Conservation (phyloP, 2,888 invertebrate genomes). For the Euplexia lucipara region DNA sequence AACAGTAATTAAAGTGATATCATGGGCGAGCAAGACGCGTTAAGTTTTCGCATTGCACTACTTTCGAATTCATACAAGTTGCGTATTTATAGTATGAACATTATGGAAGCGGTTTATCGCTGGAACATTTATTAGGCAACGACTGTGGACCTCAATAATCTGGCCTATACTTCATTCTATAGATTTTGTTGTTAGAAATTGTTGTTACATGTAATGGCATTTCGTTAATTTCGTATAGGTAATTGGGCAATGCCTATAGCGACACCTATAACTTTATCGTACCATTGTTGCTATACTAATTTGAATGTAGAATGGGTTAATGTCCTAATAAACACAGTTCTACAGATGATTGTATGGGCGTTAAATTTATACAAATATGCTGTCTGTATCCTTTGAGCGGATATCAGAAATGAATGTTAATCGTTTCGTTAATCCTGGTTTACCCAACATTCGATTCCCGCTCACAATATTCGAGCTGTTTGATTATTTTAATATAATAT, state of each 20-base stretch:
- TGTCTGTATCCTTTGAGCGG: constrained; percentile 1
- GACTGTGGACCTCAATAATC: constrained; percentile 3
- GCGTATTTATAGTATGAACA: constrained; percentile 47
- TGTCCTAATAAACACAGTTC: constrained; percentile 43
- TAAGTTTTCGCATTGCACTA: constrained; percentile 35
- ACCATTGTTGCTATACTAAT: constrained; percentile 28
- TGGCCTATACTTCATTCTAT: constrained; percentile 3
- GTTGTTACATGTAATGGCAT: constrained; percentile 6
- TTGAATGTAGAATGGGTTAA: constrained; percentile 54
- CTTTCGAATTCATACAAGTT: constrained; percentile 58
- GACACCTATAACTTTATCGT: constrained; percentile 28
- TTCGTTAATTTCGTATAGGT: constrained; percentile 11
- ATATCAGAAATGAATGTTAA: constrained; percentile 1
- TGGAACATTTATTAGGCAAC: constrained; percentile 33
- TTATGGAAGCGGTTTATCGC: constrained; percentile 20
- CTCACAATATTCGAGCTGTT: not conserved
- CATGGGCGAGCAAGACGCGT: constrained; percentile 33
- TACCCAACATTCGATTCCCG: not conserved
- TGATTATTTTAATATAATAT: constrained; percentile 28
- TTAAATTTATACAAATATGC: constrained; percentile 24
- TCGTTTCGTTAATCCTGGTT: not conserved
- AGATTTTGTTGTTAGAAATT: not conserved
- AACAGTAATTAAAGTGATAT: constrained; percentile 44
- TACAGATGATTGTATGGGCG: constrained; percentile 30
- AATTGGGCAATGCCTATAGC: constrained; percentile 16